Evolutionary conservation across 2,888 invertebrate genomes (phyloP), one percentile per base, ranked within the genome.

Genomic region (Serripes groenlandicus): DNA sequence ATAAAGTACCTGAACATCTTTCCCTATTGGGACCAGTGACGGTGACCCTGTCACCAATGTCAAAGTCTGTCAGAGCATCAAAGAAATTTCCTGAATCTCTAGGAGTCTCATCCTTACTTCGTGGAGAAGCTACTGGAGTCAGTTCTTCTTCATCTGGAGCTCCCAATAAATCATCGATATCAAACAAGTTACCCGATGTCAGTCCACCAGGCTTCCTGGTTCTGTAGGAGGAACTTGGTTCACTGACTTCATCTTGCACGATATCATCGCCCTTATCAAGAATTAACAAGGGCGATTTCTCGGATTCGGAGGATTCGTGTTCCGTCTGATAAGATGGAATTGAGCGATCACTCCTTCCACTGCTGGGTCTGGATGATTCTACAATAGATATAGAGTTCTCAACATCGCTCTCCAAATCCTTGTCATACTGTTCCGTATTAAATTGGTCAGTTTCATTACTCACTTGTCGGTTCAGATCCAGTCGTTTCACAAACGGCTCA

Each of bases 21-120:
- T 71, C 75, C 15, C 86, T 83, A 75, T 73, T 83, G 21, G 87
- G 83, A 0, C 92, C 92, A 30, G 89, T 89, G 4, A 92, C 92
- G 42, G 89, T 78, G 28, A 93, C 92, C n/a, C 86, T 83, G 74
- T 92, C 92, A 3, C 90, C 91, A 30, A 90, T 85, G 37, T 86
- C 76, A 81, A 91, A 91, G 71, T 91, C 90, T 15, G 87, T 86
- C 30, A 92, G 76, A 21, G 90, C 89, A 75, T 92, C 91, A 2
- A 80, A 83, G 62, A 54, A 88, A 69, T 73, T 75, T n/a, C 62
- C 64, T 7, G 28, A 30, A 15, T 74, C 74, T 70, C 80, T 64
- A 1, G 83, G 73, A 30, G 83, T 86, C 26, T 89, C 90, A 21
- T 78, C 75, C 30, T 86, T 88, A 42, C 66, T 66, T 18, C 89